Percentiles rank a stretch among this genome's conserved stretches.
These are phyloP conservation scores for Leptinotarsa rubiginosa DNA, from an alignment of 2,888 invertebrate genomes.

Conservation along the genomic window DNA sequence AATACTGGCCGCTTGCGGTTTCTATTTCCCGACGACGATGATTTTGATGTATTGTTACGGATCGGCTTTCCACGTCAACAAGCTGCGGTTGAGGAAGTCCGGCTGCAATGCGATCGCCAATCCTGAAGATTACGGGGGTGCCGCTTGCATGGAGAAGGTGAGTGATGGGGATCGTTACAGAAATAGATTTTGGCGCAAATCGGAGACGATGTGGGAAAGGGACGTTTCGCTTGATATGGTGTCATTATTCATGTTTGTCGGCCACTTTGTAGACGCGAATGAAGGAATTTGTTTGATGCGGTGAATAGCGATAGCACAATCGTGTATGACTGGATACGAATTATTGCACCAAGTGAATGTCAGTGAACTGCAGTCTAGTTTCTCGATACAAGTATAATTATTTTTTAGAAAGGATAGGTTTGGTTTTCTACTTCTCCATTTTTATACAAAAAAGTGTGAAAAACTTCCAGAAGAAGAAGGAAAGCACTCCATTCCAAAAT, in stretches of 20 bases:
- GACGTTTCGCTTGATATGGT: not conserved
- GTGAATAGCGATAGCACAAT: too few species aligned
- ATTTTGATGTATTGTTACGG: slow-evolving; percentile 93
- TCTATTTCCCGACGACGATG: slow-evolving; percentile 93
- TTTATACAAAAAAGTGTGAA: too few species aligned
- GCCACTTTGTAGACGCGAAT: too few species aligned
- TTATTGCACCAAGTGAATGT: too few species aligned
- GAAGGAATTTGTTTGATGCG: too few species aligned
- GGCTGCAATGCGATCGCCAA: slow-evolving; percentile 63
- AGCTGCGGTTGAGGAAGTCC: slow-evolving; percentile 75
- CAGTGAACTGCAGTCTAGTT: too few species aligned
- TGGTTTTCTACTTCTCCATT: too few species aligned
- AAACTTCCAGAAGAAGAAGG: too few species aligned
- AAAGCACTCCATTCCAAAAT: too few species aligned
- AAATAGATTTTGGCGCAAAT: not conserved
- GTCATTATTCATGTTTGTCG: slow-evolving; percentile 3
- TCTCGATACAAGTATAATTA: too few species aligned
- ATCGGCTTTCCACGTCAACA: slow-evolving; percentile 89
- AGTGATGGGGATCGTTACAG: slow-evolving; percentile 37
- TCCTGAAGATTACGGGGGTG: slow-evolving; percentile 64
- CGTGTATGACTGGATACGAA: too few species aligned
- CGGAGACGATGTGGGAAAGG: not conserved
- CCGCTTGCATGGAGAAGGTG: slow-evolving; percentile 70
- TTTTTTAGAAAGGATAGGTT: too few species aligned
- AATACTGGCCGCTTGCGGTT: slow-evolving; percentile 86